Evolutionary conservation across 2,113 vertebrate species (phyloP), one percentile per base, ranked within the genome.

Genomic region (Myrmecophaga tridactyla): DNA sequence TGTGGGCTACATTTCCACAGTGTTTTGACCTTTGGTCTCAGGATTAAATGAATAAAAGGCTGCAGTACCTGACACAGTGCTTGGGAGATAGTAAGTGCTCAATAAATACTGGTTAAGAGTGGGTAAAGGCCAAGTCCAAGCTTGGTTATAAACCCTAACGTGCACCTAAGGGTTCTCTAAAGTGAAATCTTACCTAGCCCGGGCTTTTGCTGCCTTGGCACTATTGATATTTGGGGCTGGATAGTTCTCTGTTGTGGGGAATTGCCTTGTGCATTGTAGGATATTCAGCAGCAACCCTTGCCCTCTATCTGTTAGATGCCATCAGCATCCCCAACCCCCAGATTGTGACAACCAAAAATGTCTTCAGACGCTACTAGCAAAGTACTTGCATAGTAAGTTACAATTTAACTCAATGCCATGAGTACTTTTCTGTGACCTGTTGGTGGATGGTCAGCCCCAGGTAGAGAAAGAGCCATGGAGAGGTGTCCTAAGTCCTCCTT

Each of bases 31-130:
- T 65, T 43, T 14, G 4, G 48, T 17, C 60, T 76, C 27, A 3
- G 31, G 67, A 58, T 56, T 65, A 46, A 70, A 41, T 20, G 67
- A 31, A 17, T 14, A 14, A n/a, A 81, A 39, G 5, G 34, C 9
- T 56, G 17, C 21, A 13, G 58, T 27, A 21, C 31, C 23, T 3
- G 1, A 0, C 34, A 0, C 34, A 41, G 58, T 43, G 15, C 58
- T 72, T 29, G 43, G 65, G 36, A 87, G 34, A 60, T 2, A 46
- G 34, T 13, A 53, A 17, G 17, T 25, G n/a, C 53, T 95, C 80
- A 11, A 3, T 62, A 81, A 80, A 46, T 43, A 17, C 3, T 13
- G 14, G 29, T 62, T 1, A 31, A 4, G 48, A 15, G 4, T 51
- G 63, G 34, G 11, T 23, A 25, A 80, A 34, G 62, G 25, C 31